Evolutionary conservation across 2,113 vertebrate genomes (phyloP), one percentile per base, ranked within the genome.

Genomic region (Chiloscyllium plagiosum): DNA sequence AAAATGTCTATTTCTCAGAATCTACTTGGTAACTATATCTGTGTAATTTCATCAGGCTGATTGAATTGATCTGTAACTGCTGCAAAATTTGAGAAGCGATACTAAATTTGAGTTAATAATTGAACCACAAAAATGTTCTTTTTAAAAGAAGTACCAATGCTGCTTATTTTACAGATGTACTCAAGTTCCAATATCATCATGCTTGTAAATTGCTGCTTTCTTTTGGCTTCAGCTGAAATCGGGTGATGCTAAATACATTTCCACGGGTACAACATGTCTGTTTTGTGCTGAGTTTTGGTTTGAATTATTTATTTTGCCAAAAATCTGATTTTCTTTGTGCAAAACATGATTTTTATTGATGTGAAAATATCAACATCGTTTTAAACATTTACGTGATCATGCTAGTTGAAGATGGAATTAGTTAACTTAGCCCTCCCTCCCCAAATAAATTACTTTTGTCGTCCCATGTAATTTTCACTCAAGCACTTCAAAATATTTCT

Each of bases 1-100:
- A 50, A 94, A 72, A 37, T 96, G 94, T 93, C 61, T 96, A 65
- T 42, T 93, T 37, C 47, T 94, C 52, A 12, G 69, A 95, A 76
- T 95, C 68, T 24, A 50, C 22, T 52, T 29, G 50, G 47, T 24
- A 52, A n/a, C 24, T 26, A 29, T 13, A 70, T 95, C 68, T 50
- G 47, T 95, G 66, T 95, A 69, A 95, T 72, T 95, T 69, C 47
- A 50, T 72, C 94, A 72, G 24, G 33, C 68, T 95, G 94, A 95
- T 56, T 29, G 50, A 95, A 42, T 26, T 24, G 50, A 70, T 70
- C 93, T 5, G 29, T 52, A 52, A 13, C 56, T 13, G 37, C 93
- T 94, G 24, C 24, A 70, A 94, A 94, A 10, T 22, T 70, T 70
- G 22, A 52, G 20, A 56, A 69, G 69, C 47, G 26, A 20, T 19